Percentiles rank a stretch among this genome's conserved stretches.
phyloP scores from a whole-genome alignment of 2,797 vertebrate species.

The Notolabrus celidotus region DNA sequence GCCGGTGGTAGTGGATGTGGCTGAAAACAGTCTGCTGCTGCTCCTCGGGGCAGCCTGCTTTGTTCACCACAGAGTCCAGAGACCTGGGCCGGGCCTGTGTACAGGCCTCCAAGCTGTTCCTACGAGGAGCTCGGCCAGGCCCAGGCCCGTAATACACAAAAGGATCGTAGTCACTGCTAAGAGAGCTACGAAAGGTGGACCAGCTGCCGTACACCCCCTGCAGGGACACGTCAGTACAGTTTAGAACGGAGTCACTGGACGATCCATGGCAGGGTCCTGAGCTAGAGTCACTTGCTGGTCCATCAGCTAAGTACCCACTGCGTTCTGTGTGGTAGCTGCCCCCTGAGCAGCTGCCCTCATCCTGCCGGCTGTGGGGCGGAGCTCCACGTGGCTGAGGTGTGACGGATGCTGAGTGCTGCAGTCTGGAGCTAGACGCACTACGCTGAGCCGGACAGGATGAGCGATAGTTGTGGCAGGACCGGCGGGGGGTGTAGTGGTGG shows the following conservation, averaged over 20 bases:
- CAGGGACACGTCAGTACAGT: constrained; percentile 95
- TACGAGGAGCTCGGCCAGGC: constrained; percentile 66
- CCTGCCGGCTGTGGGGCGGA: constrained; percentile 81
- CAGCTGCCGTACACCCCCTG: constrained; percentile 97
- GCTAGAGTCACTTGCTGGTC: constrained; percentile 96
- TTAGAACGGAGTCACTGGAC: constrained; percentile 96
- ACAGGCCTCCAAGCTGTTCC: constrained; percentile 71
- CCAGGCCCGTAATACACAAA: constrained; percentile 90
- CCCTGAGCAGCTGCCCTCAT: constrained; percentile 92
- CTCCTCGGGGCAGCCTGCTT: constrained; percentile 76
- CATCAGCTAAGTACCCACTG: constrained; percentile 95
- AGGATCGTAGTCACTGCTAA: constrained; percentile 97
- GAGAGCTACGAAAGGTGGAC: constrained; percentile 96
- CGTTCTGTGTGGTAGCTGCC: constrained; percentile 94
- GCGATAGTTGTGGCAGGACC: constrained; percentile 83
- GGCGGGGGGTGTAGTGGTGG: constrained; percentile 80
- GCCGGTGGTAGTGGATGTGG: constrained; percentile 94
- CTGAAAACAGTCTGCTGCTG: constrained; percentile 89
- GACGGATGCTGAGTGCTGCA: constrained; percentile 66
- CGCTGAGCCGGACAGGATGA: constrained; percentile 78
- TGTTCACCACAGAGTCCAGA: constrained; percentile 89
- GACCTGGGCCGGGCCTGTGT: constrained; percentile 86
- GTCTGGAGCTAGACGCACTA: constrained; percentile 75
- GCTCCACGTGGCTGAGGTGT: constrained; percentile 48
- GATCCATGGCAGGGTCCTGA: constrained; percentile 97